Conservation (phyloP, 2,888 invertebrate genomes). For the Hirtodrosophila cameraria region DNA sequence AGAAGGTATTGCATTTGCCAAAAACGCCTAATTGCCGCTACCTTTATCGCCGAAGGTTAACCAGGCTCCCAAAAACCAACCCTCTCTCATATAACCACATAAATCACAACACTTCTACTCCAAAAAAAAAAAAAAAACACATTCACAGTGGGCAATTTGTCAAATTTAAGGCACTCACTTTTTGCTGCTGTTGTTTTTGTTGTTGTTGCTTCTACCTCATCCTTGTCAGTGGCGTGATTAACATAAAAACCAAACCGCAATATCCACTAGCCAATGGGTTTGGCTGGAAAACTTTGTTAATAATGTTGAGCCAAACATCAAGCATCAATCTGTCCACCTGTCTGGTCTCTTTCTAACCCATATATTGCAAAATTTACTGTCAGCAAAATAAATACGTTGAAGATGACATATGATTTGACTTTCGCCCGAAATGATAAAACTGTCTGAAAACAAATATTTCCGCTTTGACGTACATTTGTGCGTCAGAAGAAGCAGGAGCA, state of each 20-base stretch:
- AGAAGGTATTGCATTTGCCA: slow-evolving; percentile 24
- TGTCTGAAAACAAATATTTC: slow-evolving; percentile 76
- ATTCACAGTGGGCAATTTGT: slow-evolving; percentile 69
- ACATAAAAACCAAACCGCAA: slow-evolving; percentile 74
- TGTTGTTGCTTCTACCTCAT: too few species aligned
- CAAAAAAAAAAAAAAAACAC: too few species aligned
- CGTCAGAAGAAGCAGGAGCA: too few species aligned
- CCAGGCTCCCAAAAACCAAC: slow-evolving; percentile 8
- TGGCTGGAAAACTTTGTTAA: slow-evolving; percentile 67
- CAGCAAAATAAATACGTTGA: slow-evolving; percentile 71
- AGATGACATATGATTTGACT: slow-evolving; percentile 79
- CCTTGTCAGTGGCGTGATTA: slow-evolving; percentile 60
- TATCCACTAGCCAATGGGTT: slow-evolving; percentile 59
- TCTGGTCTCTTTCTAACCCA: background rate
- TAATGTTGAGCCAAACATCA: slow-evolving; percentile 58
- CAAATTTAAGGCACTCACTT: slow-evolving; percentile 57
- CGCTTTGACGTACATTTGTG: slow-evolving; percentile 46
- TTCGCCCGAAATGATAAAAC: slow-evolving; percentile 69
- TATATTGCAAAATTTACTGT: slow-evolving; percentile 53
- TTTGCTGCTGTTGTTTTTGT: too few species aligned
- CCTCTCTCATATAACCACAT: slow-evolving; percentile 30
- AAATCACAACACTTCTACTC: slow-evolving; percentile 41
- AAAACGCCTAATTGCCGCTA: slow-evolving; percentile 64
- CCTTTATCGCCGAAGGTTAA: slow-evolving; percentile 45
- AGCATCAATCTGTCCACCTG: slow-evolving; percentile 58